Evolutionary conservation across 2,888 invertebrate species (phyloP), one percentile per base, ranked within the genome.

Genomic region (Thymelicus acteon): DNA sequence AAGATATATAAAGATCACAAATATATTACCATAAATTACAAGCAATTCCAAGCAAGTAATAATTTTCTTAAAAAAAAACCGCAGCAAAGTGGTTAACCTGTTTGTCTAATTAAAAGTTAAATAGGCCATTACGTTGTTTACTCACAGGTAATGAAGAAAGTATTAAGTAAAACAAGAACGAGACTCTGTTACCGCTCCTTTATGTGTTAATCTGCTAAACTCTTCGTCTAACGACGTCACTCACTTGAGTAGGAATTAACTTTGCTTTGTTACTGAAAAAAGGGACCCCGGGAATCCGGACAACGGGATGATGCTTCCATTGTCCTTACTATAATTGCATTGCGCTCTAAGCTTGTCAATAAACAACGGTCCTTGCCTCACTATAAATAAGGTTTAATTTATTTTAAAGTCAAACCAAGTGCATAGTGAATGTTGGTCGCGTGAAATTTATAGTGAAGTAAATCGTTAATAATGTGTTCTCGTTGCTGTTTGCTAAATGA

Each of bases 311-410:
- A 64, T 44, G 64, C 64, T 44, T 12, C 60, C 31, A 70, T 70
- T 70, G 70, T 70, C 63, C 60, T 64, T 31, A 19, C 70, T 64
- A 52, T 70, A 70, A 70, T 70, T 70, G 70, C 64, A 65, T 70
- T 64, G 63, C 24, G 64, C 64, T 65, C 60, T 39, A 64, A 64
- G 44, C 19, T 63, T 44, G 8, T 4, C 19, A 40, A 60, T 15
- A 31, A 70, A 70, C 44, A 63, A 70, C 39, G 15, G 52, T 15
- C 40, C 60, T 49, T 71, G 44, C 24, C 2, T 6, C 5, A 49
- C 7, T 49, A 64, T 40, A 7, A 8, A 44, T 49, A 70, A 15
- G 54, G 70, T 70, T 64, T 48, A 58, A 49, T 63, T 58, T 57
- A 62, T 37, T 62, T 47, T 67, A 31, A 47, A 60, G 10, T 8